phyloP scores from a whole-genome alignment of 2,888 invertebrate species.

The Euproctis similis region DNA sequence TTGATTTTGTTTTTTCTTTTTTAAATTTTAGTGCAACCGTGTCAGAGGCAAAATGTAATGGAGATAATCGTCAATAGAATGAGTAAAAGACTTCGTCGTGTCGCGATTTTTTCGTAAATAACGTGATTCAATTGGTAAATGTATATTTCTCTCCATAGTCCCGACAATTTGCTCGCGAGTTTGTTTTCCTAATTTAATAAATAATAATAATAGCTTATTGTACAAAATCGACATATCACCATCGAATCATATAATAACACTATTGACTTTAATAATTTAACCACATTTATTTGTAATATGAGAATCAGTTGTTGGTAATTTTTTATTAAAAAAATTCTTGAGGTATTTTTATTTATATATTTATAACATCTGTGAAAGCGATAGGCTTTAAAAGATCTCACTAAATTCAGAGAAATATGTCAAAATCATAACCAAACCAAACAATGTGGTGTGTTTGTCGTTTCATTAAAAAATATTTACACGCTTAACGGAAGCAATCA shows the following conservation, averaged over 20 bases:
- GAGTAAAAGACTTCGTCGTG: slow-evolving; percentile 5
- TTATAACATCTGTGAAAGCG: slow-evolving; percentile 20
- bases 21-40: no score
- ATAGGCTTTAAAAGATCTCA: slow-evolving; percentile 32
- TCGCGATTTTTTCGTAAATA: slow-evolving; percentile 4
- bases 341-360: slow-evolving; percentile 1
- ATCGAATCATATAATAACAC: slow-evolving; percentile 24
- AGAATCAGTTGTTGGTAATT: slow-evolving; percentile 29
- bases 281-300: slow-evolving; percentile 44
- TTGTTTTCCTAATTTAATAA: slow-evolving; percentile 17
- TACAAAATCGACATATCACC: slow-evolving; percentile 33
- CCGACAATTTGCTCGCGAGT: slow-evolving; percentile 16
- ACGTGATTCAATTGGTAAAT: slow-evolving; percentile 4
- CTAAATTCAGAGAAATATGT: slow-evolving; percentile 21
- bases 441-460: no score
- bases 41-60: no score
- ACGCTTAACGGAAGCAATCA: no score
- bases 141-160: slow-evolving; percentile 22
- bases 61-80: no score
- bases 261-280: slow-evolving; percentile 34
- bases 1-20: no score
- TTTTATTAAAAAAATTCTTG: no score
- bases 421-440: no score
- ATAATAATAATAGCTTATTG: slow-evolving; percentile 24
- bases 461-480: no score